phyloP scores from a whole-genome alignment of 2,888 invertebrate genomes.

The Tetramorium bicarinatum region DNA sequence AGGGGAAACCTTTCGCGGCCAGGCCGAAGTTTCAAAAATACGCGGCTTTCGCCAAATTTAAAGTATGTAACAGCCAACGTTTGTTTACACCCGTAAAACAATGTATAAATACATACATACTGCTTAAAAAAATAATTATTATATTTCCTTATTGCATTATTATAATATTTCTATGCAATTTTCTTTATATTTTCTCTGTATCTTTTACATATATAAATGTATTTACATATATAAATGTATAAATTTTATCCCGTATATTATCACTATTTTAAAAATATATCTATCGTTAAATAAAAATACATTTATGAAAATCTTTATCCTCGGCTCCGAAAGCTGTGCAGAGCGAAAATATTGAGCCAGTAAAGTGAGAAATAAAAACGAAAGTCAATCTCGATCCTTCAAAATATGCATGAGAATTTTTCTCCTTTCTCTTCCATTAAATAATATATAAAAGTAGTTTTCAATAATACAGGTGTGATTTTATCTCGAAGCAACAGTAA shows the following conservation, averaged over 20 bases:
- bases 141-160: neutral
- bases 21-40: neutral
- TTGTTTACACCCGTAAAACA: neutral
- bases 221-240: neutral
- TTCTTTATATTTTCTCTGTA: neutral
- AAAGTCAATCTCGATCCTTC: neutral
- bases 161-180: neutral
- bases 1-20: neutral
- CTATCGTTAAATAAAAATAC: neutral
- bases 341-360: neutral
- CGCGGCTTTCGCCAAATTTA: neutral
- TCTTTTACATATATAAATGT: neutral
- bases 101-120: neutral
- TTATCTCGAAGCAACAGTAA: neutral
- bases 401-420: slow-evolving; percentile 3
- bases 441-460: neutral
- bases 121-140: neutral
- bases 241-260: neutral
- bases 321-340: neutral
- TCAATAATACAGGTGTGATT: slow-evolving; percentile 8
- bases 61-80: neutral
- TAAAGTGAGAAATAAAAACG: slow-evolving; percentile 3
- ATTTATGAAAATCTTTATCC: neutral
- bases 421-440: neutral
- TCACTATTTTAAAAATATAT: neutral